Evolutionary conservation across 2,113 vertebrate species (phyloP).

Genomic region (Oryzias celebensis): DNA sequence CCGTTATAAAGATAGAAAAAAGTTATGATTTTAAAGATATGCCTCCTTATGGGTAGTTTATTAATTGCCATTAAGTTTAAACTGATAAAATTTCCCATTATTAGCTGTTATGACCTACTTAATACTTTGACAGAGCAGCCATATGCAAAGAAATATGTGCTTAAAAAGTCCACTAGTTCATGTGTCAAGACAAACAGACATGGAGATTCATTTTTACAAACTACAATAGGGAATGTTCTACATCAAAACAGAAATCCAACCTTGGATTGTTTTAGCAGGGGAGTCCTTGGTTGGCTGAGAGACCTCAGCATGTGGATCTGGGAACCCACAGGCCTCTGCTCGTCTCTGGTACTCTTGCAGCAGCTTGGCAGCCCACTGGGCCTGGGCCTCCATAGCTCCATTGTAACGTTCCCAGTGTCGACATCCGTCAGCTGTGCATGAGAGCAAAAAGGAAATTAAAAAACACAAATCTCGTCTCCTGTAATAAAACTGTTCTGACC

Average conservation of each 20-base stretch:
- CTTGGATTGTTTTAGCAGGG: conserved; percentile 66
- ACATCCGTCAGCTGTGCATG: conserved; percentile 71
- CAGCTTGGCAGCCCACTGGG: conserved; percentile 87
- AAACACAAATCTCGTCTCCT: neutral
- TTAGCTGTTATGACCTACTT: no score
- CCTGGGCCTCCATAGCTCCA: conserved; percentile 89
- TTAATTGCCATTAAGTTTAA: no score
- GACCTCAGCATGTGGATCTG: conserved; percentile 54
- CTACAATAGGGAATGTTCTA: neutral
- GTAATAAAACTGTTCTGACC: no score
- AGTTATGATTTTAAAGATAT: no score
- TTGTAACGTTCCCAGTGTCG: conserved; percentile 92
- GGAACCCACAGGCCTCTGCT: conserved; percentile 74
- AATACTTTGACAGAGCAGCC: no score
- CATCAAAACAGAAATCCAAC: conserved; percentile 33
- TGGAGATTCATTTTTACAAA: neutral
- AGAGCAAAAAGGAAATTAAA: neutral
- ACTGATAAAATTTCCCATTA: no score
- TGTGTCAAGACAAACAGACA: no score
- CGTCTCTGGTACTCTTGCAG: conserved; percentile 86
- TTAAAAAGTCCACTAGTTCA: no score
- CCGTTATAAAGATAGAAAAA: no score
- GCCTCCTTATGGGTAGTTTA: no score
- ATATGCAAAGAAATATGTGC: no score
- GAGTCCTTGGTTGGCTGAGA: conserved; percentile 57